Evolutionary conservation across 2,113 vertebrate genomes (phyloP).

Genomic region (Isurus oxyrinchus): DNA sequence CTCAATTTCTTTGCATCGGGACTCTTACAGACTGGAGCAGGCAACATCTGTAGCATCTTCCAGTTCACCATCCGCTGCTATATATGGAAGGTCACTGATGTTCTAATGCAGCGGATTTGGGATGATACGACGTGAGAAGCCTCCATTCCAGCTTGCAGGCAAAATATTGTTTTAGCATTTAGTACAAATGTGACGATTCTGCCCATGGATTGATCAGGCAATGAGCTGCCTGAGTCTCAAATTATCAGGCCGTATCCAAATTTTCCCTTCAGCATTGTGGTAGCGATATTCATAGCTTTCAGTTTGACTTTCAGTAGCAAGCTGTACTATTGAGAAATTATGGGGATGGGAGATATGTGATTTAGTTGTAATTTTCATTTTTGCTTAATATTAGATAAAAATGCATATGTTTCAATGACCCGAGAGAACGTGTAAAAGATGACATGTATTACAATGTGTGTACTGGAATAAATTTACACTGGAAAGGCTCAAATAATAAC

Average conservation of each 20-base stretch:
- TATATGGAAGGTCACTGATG: too few species aligned
- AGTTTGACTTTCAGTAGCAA: background rate
- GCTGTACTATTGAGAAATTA: background rate
- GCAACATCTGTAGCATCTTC: too few species aligned
- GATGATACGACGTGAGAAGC: too few species aligned
- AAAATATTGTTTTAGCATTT: too few species aligned
- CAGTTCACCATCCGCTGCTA: too few species aligned
- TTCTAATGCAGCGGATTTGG: too few species aligned
- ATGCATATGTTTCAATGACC: background rate
- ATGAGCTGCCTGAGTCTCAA: background rate
- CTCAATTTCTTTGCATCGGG: too few species aligned
- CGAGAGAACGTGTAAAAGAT: background rate
- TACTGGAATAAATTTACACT: background rate
- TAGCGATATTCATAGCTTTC: background rate
- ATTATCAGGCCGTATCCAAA: background rate
- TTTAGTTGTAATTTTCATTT: background rate
- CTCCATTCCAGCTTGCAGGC: too few species aligned
- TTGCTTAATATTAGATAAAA: background rate
- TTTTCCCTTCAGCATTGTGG: background rate
- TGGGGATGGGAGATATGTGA: background rate
- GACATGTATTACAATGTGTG: background rate
- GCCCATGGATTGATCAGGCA: background rate
- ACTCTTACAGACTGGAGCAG: too few species aligned
- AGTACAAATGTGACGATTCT: too few species aligned
- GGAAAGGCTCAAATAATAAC: background rate